These are phyloP conservation scores for Tachycineta bicolor DNA, from an alignment of 2,113 vertebrate genomes.

Conservation along the genomic window DNA sequence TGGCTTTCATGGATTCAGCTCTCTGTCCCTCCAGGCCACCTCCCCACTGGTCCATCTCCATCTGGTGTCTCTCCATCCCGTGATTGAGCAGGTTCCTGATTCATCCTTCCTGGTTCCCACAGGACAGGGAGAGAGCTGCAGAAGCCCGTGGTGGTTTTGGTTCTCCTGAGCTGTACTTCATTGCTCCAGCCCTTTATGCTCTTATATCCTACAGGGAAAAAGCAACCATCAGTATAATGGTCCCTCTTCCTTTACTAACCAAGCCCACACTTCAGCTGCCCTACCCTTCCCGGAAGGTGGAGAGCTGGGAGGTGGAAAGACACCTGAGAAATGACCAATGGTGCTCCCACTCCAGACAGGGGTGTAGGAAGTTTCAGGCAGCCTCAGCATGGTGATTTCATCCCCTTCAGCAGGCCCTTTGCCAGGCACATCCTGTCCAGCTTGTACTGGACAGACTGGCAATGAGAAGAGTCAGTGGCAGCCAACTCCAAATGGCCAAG, in stretches of 20 bases:
- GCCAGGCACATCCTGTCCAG: conserved; percentile 19
- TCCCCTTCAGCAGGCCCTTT: not conserved
- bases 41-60: not conserved
- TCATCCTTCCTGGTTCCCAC: not conserved
- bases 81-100: not conserved
- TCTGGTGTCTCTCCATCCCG: not conserved
- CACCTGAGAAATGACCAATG: not conserved
- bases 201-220: not conserved
- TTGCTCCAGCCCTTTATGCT: not conserved
- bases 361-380: not conserved
- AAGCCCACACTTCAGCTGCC: not conserved
- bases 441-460: not conserved
- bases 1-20: not conserved
- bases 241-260: not conserved
- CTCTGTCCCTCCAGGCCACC: not conserved
- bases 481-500: conserved; percentile 34
- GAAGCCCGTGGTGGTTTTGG: not conserved
- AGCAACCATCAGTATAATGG: rapidly evolving
- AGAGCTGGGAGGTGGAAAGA: not conserved
- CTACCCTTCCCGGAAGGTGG: not conserved
- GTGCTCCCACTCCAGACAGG: not conserved
- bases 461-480: not conserved
- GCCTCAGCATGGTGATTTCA: not conserved
- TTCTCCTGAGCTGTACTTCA: not conserved
- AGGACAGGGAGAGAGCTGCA: not conserved